These are phyloP conservation scores for Leucophenga montana DNA, from an alignment of 2,888 invertebrate species.

Conservation along the genomic window DNA sequence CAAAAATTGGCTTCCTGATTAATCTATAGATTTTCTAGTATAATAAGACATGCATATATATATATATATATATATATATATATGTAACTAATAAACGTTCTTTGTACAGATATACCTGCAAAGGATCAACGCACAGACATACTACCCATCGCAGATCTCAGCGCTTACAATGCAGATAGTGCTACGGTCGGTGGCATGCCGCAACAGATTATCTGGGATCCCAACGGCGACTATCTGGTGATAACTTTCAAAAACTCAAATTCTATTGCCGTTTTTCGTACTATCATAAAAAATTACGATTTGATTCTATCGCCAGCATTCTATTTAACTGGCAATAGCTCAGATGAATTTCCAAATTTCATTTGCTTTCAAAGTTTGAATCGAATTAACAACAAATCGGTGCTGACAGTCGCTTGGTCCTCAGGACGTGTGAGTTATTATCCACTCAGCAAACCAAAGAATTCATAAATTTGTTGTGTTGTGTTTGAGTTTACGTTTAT, in stretches of 20 bases:
- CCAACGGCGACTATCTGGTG: conserved; percentile 85
- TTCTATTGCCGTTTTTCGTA: conserved; percentile 85
- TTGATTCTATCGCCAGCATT: conserved; percentile 79
- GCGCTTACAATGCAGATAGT: conserved; percentile 74
- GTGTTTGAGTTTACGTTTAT: conserved; percentile 86
- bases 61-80: too few relatives aligned
- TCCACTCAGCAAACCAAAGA: conserved; percentile 71
- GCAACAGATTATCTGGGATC: conserved; percentile 87
- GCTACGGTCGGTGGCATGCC: conserved; percentile 85
- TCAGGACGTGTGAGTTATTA: conserved; percentile 1
- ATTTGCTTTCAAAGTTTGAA: conserved; percentile 81
- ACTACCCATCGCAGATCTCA: conserved; percentile 82
- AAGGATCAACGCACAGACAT: conserved; percentile 76
- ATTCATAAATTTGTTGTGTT: conserved; percentile 75
- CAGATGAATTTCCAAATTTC: conserved; percentile 77
- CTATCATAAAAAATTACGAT: conserved; percentile 77
- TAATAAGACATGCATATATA: too few relatives aligned
- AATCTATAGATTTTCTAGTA: too few relatives aligned
- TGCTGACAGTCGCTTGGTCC: conserved; percentile 11
- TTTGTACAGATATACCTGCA: conserved; percentile 31
- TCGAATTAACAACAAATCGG: conserved; percentile 72
- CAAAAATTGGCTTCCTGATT: too few relatives aligned
- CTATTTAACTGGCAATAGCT: background rate
- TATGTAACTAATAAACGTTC: too few relatives aligned
- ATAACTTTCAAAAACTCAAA: conserved; percentile 85